Conservation (phyloP, 2,113 vertebrate species). For the Sebastes fasciatus region DNA sequence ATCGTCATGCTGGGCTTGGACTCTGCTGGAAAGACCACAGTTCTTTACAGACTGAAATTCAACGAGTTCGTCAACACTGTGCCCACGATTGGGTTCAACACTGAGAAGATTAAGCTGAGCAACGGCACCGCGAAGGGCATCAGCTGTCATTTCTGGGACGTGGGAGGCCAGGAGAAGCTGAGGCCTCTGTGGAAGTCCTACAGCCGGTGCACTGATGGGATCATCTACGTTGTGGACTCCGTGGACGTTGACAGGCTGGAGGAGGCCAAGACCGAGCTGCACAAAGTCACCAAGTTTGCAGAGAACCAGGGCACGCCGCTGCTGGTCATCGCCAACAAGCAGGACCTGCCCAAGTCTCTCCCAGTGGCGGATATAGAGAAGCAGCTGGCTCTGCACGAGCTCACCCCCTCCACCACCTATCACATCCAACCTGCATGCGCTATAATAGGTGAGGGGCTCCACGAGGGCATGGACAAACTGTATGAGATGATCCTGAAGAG, state of each 20-base stretch:
- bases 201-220: constrained; percentile 97
- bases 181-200: constrained; percentile 98
- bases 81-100: constrained; percentile 98
- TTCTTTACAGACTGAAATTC: constrained; percentile 95
- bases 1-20: constrained; percentile 98
- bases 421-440: constrained; percentile 97
- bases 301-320: constrained; percentile 97
- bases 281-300: constrained; percentile 97
- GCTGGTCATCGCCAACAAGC: constrained; percentile 98
- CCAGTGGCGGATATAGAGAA: constrained; percentile 95
- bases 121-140: constrained; percentile 95
- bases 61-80: constrained; percentile 99
- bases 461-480: constrained; percentile 98
- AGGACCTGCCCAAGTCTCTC: constrained; percentile 95
- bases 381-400: constrained; percentile 94
- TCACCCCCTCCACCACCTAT: constrained; percentile 92
- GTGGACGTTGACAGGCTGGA: constrained; percentile 96
- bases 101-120: constrained; percentile 93
- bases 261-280: constrained; percentile 95
- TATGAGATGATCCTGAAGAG: constrained; percentile 97
- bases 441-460: constrained; percentile 97
- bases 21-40: constrained; percentile 96
- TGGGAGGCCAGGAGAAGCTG: constrained; percentile 97
- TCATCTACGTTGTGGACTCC: constrained; percentile 98
- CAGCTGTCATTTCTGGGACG: constrained; percentile 99